Base-by-base conservation (phyloP, 2,888 invertebrate genomes). In the Erebia palarica region DNA sequence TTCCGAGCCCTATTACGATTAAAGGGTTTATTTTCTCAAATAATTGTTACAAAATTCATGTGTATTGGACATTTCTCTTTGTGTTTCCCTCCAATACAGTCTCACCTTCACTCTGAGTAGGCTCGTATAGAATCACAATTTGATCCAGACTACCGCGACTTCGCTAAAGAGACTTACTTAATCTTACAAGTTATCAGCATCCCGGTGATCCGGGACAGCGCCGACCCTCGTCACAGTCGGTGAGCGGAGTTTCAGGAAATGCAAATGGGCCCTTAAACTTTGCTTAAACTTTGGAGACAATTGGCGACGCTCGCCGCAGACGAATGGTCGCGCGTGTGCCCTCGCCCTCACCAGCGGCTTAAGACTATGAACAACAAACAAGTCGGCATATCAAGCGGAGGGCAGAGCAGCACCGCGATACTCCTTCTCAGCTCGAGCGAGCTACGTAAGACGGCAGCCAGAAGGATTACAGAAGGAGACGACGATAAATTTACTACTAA, bases 181-280 rank as follows among this genome's bases (percentile, higher is more conserved):
- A 60, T 44, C 42, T 60, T 11, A 10, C 60, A 36, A 55, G 60
- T 44, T 69, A 69, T 65, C 65, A 10, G 36, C 65, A 1, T 27
- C 27, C 42, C 71, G 11, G 61, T 65, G 63, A 44, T 16, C 55
- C 55, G 68, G 66, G 68, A 58, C 59, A 73, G 77, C 78, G 78
- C 77, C 78, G 78, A 68, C 80, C 79, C 75, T 78, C 75, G 76
- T 67, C 76, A 3, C 27, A 70, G 73, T 84, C 84, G 79, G 71
- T 82, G 83, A 79, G 71, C 83, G 83, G 83, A 83, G 76, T 85
- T 86, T 85, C 7, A 36, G 7, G 36, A 36, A 36, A 36, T 82
- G 82, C 83, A 86, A 36, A 36, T 36, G 7, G 36, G 84, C 82
- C 18, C 55, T 16, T 18, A 18, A 55, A 55, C 55, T 55, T 18